phyloP scores from a whole-genome alignment of 2,888 invertebrate species.

The Linyphia triangularis region DNA sequence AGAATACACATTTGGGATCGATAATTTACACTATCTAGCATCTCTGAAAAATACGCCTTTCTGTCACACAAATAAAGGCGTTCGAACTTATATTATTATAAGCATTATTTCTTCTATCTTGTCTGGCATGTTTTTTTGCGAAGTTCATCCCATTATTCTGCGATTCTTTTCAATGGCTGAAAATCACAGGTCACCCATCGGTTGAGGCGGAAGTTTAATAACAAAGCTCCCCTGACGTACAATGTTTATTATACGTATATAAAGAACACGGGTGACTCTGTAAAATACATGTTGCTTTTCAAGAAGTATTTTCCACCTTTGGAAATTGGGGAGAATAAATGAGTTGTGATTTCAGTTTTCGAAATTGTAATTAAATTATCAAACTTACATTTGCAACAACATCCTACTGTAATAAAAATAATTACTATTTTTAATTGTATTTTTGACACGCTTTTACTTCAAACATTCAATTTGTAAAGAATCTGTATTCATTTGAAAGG shows the following conservation, averaged over 20 bases:
- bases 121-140: constrained; percentile 29
- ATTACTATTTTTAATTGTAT: too few relatives aligned
- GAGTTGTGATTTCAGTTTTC: too few relatives aligned
- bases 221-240: background rate
- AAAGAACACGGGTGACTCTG: too few relatives aligned
- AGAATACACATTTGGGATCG: constrained; percentile 63
- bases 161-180: constrained; percentile 35
- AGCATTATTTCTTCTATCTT: constrained; percentile 8
- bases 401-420: too few relatives aligned
- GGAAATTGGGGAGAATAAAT: too few relatives aligned
- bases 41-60: constrained; percentile 51
- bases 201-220: constrained; percentile 41
- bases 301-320: too few relatives aligned
- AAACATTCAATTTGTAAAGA: too few relatives aligned
- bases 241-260: constrained; percentile 25
- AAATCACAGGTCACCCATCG: constrained; percentile 37
- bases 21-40: constrained; percentile 65
- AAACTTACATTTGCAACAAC: too few relatives aligned
- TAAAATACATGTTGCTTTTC: too few relatives aligned
- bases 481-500: too few relatives aligned
- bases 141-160: constrained; percentile 18
- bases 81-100: constrained; percentile 37
- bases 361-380: too few relatives aligned
- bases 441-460: too few relatives aligned
- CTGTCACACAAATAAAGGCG: constrained; percentile 38